Evolutionary conservation across 1,140 invertebrate genomes (phyloP), one percentile per base, ranked within the genome.

Genomic region (Pogonognathellus flavescens): DNA sequence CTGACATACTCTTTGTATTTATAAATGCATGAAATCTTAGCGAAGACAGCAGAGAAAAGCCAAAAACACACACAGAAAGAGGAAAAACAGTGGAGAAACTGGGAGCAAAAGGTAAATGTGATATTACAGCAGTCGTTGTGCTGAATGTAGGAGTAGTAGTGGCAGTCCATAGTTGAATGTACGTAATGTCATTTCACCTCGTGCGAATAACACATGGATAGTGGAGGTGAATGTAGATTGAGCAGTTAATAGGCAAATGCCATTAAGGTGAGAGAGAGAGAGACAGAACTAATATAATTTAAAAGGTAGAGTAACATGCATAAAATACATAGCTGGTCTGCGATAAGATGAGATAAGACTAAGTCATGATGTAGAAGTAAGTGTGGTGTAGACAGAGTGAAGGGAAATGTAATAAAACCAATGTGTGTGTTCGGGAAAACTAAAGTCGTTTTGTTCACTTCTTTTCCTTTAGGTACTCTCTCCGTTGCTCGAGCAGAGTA

Each of bases 201-300:
- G 53, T 31, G 14, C 22, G 22, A 66, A n/a, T n/a, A n/a, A 10
- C 16, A 55, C 53, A 55, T 14, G 10, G 1, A 55, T 2, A 60
- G 31, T 41, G 31, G 31, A 57, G 70, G 25, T 49, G 70, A 76
- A 49, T 76, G 70, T 76, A 76, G 70, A 66, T 50, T n/a, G 31
- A 50, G 41, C n/a, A n/a, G 31, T 76, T 76, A 76, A 76, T 76
- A 76, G 70, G 70, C 16, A 76, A 76, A 76, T 31, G 16, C 25
- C 31, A 76, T 76, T 76, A 76, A 76, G 49, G 18, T 3, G 70
- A 76, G 16, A n/a, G 10, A 41, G 14, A 8, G 20, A 76, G 41
- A 76, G 1, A 41, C 14, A 76, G 2, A 76, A 14, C 4, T 41
- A 50, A 76, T n/a, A 76, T 9, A 20, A 70, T 50, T 57, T 76